Conservation (phyloP, 1,140 invertebrate genomes). For the Drosophila jambulina region DNA sequence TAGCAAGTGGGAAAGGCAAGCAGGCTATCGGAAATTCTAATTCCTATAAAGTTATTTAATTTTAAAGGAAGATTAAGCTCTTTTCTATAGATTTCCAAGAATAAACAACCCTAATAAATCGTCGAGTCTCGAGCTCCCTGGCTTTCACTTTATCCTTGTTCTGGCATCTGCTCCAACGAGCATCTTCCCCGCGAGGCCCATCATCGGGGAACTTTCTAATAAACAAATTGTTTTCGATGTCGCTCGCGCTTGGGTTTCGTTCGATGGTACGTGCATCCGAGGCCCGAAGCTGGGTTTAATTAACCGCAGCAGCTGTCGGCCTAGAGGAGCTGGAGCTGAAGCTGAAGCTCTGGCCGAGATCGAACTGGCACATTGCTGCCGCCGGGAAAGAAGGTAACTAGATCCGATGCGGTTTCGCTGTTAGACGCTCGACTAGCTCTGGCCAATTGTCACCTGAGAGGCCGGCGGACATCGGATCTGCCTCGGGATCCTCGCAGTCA, state of each 20-base stretch:
- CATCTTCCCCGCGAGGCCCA: constrained; percentile 10
- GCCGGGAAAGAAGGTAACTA: constrained; percentile 33
- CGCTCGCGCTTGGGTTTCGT: constrained; percentile 40
- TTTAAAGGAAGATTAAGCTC: background rate
- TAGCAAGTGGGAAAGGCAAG: constrained; percentile 8
- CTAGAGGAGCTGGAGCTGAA: constrained; percentile 13
- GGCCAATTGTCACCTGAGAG: constrained; percentile 68
- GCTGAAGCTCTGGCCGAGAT: constrained; percentile 3
- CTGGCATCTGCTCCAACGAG: background rate
- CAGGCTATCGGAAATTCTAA: constrained; percentile 6
- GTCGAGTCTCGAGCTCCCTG: background rate
- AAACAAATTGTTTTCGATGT: constrained; percentile 56
- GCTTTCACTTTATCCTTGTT: constrained; percentile 35
- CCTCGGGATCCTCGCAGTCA: constrained; percentile 28
- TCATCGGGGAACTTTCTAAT: constrained; percentile 57
- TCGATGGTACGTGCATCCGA: constrained; percentile 32
- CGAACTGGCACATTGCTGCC: constrained; percentile 55
- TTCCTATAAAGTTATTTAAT: constrained; percentile 2
- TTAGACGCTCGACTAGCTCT: constrained; percentile 58
- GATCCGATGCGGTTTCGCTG: constrained; percentile 59
- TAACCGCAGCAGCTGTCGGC: constrained; percentile 59
- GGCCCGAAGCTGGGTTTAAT: constrained; percentile 48
- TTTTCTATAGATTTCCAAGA: background rate
- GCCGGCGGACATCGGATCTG: constrained; percentile 47
- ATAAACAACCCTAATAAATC: constrained; percentile 1